These are phyloP conservation scores for Bos javanicus DNA, from an alignment of 2,113 vertebrate genomes.

Conservation along the genomic window DNA sequence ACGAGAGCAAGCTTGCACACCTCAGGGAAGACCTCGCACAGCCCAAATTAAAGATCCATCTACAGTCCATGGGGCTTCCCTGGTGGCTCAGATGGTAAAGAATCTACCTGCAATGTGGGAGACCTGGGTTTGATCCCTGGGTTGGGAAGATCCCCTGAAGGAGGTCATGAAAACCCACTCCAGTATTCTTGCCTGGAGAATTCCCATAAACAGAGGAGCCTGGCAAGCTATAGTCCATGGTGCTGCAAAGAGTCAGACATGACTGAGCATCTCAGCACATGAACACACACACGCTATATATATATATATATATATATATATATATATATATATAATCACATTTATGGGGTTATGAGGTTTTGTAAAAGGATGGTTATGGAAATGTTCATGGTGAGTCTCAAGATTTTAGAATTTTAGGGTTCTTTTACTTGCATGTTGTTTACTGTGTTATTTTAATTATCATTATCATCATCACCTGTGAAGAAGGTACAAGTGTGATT, in stretches of 20 bases:
- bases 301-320: neutral
- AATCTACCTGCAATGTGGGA: neutral
- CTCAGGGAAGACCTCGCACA: neutral
- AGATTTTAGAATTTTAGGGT: neutral
- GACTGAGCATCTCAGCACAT: too few species aligned
- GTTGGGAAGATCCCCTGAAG: neutral
- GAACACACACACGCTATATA: too few species aligned
- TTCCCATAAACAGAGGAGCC: too few species aligned
- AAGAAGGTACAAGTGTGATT: neutral
- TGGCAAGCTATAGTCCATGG: too few species aligned
- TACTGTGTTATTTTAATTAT: neutral
- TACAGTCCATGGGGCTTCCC: neutral
- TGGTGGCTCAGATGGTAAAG: neutral
- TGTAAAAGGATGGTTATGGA: neutral
- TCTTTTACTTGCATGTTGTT: neutral
- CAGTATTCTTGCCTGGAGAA: too few species aligned
- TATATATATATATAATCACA: neutral
- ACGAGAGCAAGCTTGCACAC: neutral
- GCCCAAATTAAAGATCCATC: neutral
- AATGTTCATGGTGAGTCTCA: neutral
- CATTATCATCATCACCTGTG: neutral
- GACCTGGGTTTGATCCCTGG: neutral
- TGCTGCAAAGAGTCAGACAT: too few species aligned
- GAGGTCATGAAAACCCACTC: neutral
- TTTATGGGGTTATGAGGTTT: neutral